Evolutionary conservation across 2,113 vertebrate genomes (phyloP).

Genomic region (Rhinichthys klamathensis): DNA sequence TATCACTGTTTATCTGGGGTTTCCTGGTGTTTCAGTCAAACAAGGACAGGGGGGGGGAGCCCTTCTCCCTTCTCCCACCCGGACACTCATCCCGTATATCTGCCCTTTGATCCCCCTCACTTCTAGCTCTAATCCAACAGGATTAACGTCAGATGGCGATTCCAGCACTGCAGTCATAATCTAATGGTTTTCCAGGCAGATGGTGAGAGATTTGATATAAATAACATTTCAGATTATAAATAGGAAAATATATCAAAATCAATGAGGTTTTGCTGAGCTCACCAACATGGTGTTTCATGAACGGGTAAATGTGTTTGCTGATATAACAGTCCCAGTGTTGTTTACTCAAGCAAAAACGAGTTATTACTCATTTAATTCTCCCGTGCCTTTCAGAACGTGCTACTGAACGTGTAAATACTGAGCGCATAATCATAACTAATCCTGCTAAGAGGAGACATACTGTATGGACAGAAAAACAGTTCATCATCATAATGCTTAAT

Average conservation of each 20-base stretch:
- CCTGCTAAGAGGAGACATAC: background rate
- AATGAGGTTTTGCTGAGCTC: background rate
- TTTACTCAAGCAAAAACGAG: background rate
- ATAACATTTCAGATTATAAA: constrained; percentile 34
- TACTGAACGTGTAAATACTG: background rate
- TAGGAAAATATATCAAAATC: constrained; percentile 3
- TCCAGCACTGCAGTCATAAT: constrained; percentile 65
- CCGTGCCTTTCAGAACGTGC: background rate
- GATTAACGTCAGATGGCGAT: constrained; percentile 68
- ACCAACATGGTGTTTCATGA: background rate
- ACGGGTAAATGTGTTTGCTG: background rate
- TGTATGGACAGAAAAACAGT: background rate
- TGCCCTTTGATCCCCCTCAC: constrained; percentile 44
- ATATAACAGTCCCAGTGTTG: background rate
- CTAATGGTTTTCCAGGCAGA: constrained; percentile 66
- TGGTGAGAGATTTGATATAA: constrained; percentile 60
- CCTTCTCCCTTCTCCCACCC: constrained; percentile 11
- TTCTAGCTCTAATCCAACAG: constrained; percentile 66
- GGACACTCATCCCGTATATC: constrained; percentile 60
- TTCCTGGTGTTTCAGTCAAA: background rate
- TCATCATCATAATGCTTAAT: background rate
- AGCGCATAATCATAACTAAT: background rate
- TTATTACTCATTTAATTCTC: background rate
- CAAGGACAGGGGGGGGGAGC: background rate
- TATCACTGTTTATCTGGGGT: background rate